Evolutionary conservation across 2,113 vertebrate species (phyloP).

Genomic region (Conger conger): DNA sequence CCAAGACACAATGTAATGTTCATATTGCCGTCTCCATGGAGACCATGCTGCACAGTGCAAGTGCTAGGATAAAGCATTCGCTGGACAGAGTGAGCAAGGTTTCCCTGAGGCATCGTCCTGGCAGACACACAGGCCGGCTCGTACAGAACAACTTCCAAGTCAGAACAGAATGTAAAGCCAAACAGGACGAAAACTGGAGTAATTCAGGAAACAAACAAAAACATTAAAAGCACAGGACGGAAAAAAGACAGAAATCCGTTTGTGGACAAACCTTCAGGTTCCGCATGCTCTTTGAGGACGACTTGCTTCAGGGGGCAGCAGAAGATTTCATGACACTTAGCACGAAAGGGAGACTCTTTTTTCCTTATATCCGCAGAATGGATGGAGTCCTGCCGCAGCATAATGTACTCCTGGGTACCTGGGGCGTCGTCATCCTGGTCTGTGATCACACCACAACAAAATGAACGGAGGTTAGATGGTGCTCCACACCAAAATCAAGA

Average conservation of each 20-base stretch:
- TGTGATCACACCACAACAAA: conserved; percentile 84
- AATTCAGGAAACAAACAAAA: conserved; percentile 39
- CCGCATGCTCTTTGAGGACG: conserved; percentile 83
- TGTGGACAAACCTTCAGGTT: conserved; percentile 82
- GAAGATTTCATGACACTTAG: conserved; percentile 90
- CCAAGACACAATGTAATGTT: background rate
- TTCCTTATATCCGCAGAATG: conserved; percentile 85
- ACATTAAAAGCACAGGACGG: background rate
- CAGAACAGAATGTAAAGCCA: conserved; percentile 21
- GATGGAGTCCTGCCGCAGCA: conserved; percentile 86
- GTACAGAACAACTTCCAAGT: background rate
- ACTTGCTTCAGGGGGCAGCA: conserved; percentile 88
- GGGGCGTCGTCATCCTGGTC: conserved; percentile 86
- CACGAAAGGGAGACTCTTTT: conserved; percentile 86
- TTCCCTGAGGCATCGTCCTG: conserved; percentile 13
- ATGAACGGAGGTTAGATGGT: conserved; percentile 80
- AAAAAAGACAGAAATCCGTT: conserved; percentile 67
- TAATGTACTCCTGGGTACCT: conserved; percentile 89
- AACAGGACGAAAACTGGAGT: conserved; percentile 39
- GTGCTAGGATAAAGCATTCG: background rate
- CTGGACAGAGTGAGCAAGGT: background rate
- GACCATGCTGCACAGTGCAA: background rate
- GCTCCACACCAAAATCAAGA: background rate
- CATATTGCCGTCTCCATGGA: background rate
- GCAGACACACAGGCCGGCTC: conserved; percentile 7